Evolutionary conservation across 2,888 invertebrate species (phyloP).

Genomic region (Agonopterix arenella): DNA sequence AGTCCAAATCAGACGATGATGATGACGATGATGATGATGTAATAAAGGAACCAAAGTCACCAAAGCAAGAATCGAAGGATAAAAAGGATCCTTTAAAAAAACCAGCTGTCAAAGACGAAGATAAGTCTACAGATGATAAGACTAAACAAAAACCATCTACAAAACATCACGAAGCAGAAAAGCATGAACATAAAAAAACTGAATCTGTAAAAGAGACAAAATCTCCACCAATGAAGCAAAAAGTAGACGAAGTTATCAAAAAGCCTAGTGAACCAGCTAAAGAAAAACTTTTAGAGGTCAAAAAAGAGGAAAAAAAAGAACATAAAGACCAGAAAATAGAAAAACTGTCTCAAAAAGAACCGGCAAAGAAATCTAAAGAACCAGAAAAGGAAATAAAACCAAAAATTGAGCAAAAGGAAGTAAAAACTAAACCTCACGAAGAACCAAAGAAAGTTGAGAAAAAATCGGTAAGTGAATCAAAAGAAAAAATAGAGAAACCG

Average conservation of each 20-base stretch:
- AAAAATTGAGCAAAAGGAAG: neutral
- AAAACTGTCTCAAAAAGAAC: neutral
- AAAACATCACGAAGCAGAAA: constrained; percentile 6
- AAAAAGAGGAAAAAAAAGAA: constrained; percentile 8
- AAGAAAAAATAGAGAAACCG: constrained; percentile 14
- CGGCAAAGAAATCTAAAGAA: constrained; percentile 11
- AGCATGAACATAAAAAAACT: constrained; percentile 14
- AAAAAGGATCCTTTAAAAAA: constrained; percentile 9
- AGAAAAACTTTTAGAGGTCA: constrained; percentile 1
- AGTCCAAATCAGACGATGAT: neutral
- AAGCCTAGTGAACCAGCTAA: constrained; percentile 5
- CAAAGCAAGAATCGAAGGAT: constrained; percentile 5
- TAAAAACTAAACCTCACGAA: constrained; percentile 8
- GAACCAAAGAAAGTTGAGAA: constrained; percentile 13
- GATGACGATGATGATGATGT: constrained; percentile 24
- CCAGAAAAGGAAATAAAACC: constrained; percentile 5
- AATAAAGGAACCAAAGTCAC: constrained; percentile 10
- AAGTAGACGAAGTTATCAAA: constrained; percentile 13
- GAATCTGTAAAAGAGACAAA: constrained; percentile 7
- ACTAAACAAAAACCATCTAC: constrained; percentile 5
- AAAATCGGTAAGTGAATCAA: constrained; percentile 19
- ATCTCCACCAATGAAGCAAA: neutral
- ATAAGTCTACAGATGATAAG: constrained; percentile 15
- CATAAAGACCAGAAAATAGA: neutral
- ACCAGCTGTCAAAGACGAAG: constrained; percentile 15